These are phyloP conservation scores for Apotomis turbidana DNA, from an alignment of 2,888 invertebrate genomes.

Conservation along the genomic window DNA sequence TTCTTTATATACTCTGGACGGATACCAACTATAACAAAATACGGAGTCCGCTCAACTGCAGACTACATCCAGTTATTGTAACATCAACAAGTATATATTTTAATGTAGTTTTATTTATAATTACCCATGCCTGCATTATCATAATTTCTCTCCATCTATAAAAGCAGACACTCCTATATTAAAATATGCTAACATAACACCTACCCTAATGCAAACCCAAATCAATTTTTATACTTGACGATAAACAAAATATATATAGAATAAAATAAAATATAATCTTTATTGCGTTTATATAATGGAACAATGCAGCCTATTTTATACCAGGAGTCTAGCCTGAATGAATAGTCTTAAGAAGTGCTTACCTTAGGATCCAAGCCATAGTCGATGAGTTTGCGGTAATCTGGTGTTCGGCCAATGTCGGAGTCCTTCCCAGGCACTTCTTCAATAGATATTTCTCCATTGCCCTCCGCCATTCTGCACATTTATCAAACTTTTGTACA, in stretches of 20 bases:
- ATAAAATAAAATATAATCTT: too few species aligned
- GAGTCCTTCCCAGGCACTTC: constrained; percentile 87
- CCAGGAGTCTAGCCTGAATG: too few species aligned
- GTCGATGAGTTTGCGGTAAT: constrained; percentile 96
- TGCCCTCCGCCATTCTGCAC: constrained; percentile 93
- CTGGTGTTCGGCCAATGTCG: constrained; percentile 91
- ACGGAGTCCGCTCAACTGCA: neutral
- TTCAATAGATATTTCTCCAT: constrained; percentile 92
- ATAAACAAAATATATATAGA: neutral
- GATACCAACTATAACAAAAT: constrained; percentile 2
- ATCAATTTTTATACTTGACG: neutral
- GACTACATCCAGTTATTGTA: neutral
- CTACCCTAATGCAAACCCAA: too few species aligned
- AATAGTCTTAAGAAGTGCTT: constrained; percentile 46
- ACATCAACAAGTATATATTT: neutral
- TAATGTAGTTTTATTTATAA: neutral
- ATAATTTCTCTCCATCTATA: too few species aligned
- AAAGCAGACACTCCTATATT: too few species aligned
- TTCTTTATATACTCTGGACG: neutral
- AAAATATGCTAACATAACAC: too few species aligned
- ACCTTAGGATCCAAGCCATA: constrained; percentile 98
- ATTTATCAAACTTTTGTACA: constrained; percentile 70
- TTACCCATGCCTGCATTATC: neutral
- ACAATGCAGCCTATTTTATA: too few species aligned
- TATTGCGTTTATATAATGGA: too few species aligned